phyloP scores from a whole-genome alignment of 2,888 invertebrate genomes.

The Catocala fraxini region DNA sequence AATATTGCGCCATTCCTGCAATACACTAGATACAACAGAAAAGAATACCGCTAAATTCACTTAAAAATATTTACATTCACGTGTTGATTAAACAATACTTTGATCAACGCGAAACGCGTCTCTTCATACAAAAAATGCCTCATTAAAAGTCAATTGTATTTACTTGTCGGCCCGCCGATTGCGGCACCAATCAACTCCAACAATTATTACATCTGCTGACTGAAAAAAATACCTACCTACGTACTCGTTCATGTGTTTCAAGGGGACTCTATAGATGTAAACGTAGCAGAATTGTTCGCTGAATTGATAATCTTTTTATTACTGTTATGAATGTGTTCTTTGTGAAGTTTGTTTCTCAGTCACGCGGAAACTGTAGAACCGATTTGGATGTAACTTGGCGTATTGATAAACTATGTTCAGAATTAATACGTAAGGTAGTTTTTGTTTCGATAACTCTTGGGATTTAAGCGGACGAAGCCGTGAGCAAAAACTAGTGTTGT shows the following conservation, averaged over 20 bases:
- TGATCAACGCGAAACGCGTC: slow-evolving; percentile 66
- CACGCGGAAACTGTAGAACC: too few species aligned
- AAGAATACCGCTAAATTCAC: not conserved
- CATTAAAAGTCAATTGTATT: slow-evolving; percentile 79
- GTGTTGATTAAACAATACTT: slow-evolving; percentile 72
- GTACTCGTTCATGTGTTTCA: not conserved
- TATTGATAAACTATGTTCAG: too few species aligned
- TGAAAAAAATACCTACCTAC: slow-evolving; percentile 26
- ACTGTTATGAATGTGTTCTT: too few species aligned
- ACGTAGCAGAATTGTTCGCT: not conserved
- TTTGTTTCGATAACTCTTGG: too few species aligned
- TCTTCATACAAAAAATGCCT: slow-evolving; percentile 72
- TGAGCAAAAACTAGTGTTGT: too few species aligned
- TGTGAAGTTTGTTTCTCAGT: too few species aligned
- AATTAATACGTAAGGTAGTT: too few species aligned
- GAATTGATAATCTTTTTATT: too few species aligned
- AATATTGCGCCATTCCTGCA: not conserved
- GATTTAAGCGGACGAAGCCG: too few species aligned
- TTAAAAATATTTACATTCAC: slow-evolving; percentile 42
- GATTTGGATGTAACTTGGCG: too few species aligned
- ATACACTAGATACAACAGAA: not conserved
- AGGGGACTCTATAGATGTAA: not conserved
- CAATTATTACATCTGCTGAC: slow-evolving; percentile 45
- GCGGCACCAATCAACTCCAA: slow-evolving; percentile 58
- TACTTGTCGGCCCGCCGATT: slow-evolving; percentile 66